Evolutionary conservation across 2,797 vertebrate genomes (phyloP).

Genomic region (Coilia nasus): DNA sequence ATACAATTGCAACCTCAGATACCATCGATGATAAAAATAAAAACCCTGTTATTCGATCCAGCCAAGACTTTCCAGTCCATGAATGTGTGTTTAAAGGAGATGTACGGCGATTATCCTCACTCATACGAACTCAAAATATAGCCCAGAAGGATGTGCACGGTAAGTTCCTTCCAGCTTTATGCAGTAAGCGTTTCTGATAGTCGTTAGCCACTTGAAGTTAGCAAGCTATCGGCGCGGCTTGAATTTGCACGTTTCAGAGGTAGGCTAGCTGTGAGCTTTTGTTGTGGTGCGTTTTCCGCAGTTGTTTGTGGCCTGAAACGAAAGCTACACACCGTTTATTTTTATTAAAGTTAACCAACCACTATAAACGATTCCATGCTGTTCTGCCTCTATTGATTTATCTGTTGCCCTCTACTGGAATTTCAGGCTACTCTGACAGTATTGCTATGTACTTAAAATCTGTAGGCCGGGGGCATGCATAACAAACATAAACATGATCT

Average conservation of each 20-base stretch:
- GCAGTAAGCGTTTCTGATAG: not conserved
- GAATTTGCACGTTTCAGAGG: not conserved
- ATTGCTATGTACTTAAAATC: not conserved
- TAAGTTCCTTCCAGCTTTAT: conserved; percentile 67
- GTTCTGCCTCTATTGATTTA: not conserved
- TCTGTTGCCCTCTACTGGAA: not conserved
- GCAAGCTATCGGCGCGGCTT: not conserved
- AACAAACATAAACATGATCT: not conserved
- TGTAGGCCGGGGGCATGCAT: not conserved
- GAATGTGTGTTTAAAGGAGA: conserved; percentile 96
- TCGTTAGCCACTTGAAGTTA: not conserved
- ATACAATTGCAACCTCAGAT: conserved; percentile 64
- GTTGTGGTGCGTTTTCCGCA: not conserved
- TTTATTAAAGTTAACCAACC: not conserved
- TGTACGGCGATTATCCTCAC: conserved; percentile 90
- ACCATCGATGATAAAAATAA: conserved; percentile 77
- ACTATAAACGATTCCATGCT: not conserved
- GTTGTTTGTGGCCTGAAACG: not conserved
- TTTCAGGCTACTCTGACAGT: not conserved
- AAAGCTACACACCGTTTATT: not conserved
- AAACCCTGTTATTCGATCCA: conserved; percentile 70
- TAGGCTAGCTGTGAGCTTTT: not conserved
- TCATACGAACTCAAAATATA: conserved; percentile 95
- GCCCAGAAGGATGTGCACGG: conserved; percentile 95
- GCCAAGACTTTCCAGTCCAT: conserved; percentile 88